These are phyloP conservation scores for Jacana jacana DNA, from an alignment of 2,113 vertebrate genomes.

Conservation along the genomic window DNA sequence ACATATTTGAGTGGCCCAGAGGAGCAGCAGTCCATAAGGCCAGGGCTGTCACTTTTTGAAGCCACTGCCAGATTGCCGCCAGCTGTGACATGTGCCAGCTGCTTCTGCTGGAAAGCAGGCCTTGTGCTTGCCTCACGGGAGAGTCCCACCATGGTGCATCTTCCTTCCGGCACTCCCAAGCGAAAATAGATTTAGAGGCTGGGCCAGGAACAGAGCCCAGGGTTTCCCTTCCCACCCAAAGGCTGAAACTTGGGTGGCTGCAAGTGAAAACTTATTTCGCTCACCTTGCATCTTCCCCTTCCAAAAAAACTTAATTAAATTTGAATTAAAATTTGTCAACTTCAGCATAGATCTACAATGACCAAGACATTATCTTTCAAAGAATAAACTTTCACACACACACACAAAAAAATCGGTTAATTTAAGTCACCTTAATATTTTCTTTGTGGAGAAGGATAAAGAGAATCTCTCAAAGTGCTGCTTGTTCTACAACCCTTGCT, in stretches of 20 bases:
- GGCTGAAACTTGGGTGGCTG: neutral
- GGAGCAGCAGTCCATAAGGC: neutral
- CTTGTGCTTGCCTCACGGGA: fast-evolving
- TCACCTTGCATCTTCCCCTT: neutral
- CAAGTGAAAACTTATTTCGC: neutral
- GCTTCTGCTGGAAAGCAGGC: neutral
- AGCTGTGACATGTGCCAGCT: neutral
- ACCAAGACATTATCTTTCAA: neutral
- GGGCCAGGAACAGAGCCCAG: neutral
- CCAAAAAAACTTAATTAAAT: neutral
- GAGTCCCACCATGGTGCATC: neutral
- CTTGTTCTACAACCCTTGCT: neutral
- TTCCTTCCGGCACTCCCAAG: neutral
- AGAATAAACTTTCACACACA: neutral
- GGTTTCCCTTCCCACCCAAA: neutral
- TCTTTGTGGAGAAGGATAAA: neutral
- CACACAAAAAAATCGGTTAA: neutral
- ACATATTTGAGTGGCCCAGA: neutral
- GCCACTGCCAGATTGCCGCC: neutral
- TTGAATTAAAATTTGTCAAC: neutral
- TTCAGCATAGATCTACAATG: neutral
- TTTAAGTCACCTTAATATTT: neutral
- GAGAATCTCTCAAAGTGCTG: neutral
- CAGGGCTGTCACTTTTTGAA: neutral
- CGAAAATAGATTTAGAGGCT: neutral